Evolutionary conservation across 1,140 invertebrate species (phyloP).

Genomic region (Philopotamus ludificatus): DNA sequence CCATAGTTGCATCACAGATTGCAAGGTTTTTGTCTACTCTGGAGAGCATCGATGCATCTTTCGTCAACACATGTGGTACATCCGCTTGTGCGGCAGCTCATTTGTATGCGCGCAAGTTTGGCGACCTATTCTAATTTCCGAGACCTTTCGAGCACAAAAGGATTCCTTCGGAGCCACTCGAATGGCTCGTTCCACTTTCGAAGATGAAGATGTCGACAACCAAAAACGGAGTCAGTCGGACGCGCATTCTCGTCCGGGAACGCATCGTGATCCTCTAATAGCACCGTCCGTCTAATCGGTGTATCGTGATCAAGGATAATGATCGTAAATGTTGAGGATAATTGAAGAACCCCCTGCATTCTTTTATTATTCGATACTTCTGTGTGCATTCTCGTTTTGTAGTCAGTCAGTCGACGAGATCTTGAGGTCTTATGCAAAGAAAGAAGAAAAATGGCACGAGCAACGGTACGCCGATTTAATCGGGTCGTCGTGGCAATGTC

Average conservation of each 20-base stretch:
- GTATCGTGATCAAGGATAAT: no score
- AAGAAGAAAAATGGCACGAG: not conserved
- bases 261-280: not conserved
- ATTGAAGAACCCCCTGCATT: no score
- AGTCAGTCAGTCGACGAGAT: not conserved
- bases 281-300: not conserved
- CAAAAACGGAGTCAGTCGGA: no score
- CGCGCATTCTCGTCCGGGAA: no score
- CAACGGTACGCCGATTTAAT: conserved; percentile 1
- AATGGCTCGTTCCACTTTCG: no score
- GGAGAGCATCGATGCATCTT: not conserved
- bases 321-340: no score
- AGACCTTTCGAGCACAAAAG: not conserved
- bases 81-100: not conserved
- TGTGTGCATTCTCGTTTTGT: not conserved
- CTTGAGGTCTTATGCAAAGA: not conserved
- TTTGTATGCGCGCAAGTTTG: not conserved
- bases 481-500: not conserved
- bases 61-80: not conserved
- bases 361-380: not conserved
- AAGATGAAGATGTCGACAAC: no score
- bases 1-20: not conserved
- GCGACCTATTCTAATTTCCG: not conserved
- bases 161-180: no score
- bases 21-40: not conserved